phyloP scores from a whole-genome alignment of 1,140 invertebrate genomes.

The Saxidomus purpurata region DNA sequence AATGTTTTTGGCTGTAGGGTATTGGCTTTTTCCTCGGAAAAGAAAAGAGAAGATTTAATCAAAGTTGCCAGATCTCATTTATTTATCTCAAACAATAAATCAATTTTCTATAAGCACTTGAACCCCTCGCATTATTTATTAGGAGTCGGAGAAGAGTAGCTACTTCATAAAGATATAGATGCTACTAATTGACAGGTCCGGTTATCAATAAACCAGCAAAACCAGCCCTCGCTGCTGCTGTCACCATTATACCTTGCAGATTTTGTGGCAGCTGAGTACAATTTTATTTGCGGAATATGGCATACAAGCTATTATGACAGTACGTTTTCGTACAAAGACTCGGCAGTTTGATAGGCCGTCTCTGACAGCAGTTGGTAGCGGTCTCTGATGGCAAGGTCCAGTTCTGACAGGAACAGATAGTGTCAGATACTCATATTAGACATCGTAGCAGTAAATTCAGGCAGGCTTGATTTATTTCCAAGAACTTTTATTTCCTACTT shows the following conservation, averaged over 20 bases:
- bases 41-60: slow-evolving; percentile 57
- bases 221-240: neutral
- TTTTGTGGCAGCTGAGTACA: neutral
- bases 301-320: neutral
- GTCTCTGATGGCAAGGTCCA: no score
- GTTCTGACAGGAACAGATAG: neutral
- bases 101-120: slow-evolving; percentile 67
- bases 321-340: neutral
- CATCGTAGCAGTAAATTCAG: no score
- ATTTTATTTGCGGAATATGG: neutral
- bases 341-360: neutral
- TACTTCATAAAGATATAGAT: slow-evolving; percentile 56
- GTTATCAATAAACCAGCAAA: slow-evolving; percentile 9
- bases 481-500: no score
- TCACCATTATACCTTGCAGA: neutral
- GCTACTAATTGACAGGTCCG: slow-evolving; percentile 61
- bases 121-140: slow-evolving; percentile 56
- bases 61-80: slow-evolving; percentile 48
- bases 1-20: neutral
- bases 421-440: neutral
- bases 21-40: neutral
- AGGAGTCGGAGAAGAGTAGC: neutral
- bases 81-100: slow-evolving; percentile 64
- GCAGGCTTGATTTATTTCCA: neutral
- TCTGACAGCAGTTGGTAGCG: no score